Evolutionary conservation across 2,797 vertebrate species (phyloP).

Genomic region (Morelia viridis): DNA sequence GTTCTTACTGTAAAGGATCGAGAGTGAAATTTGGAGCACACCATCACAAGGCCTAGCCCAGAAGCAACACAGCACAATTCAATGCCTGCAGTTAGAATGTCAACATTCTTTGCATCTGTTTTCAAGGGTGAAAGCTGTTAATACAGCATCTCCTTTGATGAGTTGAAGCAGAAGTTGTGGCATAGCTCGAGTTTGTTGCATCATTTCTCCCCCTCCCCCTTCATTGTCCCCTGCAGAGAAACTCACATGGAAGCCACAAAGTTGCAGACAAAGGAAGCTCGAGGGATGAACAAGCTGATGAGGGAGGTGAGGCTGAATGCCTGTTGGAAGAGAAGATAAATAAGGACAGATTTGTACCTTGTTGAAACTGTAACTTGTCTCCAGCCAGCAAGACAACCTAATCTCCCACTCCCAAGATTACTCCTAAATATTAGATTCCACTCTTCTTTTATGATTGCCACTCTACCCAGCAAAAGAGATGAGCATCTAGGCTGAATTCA

Average conservation of each 20-base stretch:
- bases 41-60: neutral
- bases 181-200: neutral
- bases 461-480: neutral
- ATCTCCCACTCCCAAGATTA: neutral
- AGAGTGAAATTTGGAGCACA: neutral
- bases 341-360: neutral
- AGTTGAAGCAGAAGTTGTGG: neutral
- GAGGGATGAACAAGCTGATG: conserved; percentile 78
- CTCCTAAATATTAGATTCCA: neutral
- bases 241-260: conserved; percentile 84
- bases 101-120: neutral
- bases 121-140: neutral
- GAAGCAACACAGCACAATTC: neutral
- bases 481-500: neutral
- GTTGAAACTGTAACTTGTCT: neutral
- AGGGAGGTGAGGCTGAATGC: conserved; percentile 77
- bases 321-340: conserved; percentile 50
- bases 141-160: neutral
- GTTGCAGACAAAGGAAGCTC: conserved; percentile 80
- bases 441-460: neutral
- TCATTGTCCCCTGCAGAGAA: neutral
- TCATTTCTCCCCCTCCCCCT: neutral
- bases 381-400: neutral
- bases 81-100: neutral
- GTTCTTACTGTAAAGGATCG: neutral